Base-by-base conservation (phyloP, 2,113 vertebrate species). In the Rynchops niger region DNA sequence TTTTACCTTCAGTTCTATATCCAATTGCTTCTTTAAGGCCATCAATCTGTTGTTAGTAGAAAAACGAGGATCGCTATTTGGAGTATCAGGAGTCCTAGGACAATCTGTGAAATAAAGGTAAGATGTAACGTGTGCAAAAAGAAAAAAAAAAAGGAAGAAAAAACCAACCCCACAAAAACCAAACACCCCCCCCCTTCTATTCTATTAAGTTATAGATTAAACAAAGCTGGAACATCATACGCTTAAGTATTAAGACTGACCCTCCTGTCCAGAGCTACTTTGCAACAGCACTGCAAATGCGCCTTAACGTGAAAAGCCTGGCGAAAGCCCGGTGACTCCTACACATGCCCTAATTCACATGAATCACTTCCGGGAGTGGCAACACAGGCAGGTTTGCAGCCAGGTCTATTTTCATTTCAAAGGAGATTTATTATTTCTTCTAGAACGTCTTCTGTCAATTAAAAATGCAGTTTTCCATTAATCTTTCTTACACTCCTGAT, bases 1-100 rank as follows among this genome's bases (percentile, higher is more conserved):
- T 95, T 99, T 99, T 96, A 99, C 99, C 97, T 99, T 99, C 95
- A 99, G 98, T 97, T 99, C 99, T 95, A 99, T 99, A 98, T 99
- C 99, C 79, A 99, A 98, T 95, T 99, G 99, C 85, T 99, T 99
- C 97, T 99, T 99, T 96, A 99, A 98, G 87, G 99, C 99, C 62
- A 98, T 99, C 93, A 99, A 97, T 90, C 98, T 99, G 96, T 98
- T 99, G 97, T 98, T 99, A 22, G 98, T 98, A 97, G 98, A 98
- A 96, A 98, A 98, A 90, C 99, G 98, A 72, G 98, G 97, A 96
- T 99, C 99, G 55, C 98, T 99, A 96, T 99, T 99, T 23, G 99
- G 99, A 92, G 99, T 99, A 98, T 99, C 99, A 81, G 99, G 99
- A 86, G 99, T 99, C 96, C 98, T 97, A 72, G 99, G 99, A 95